Evolutionary conservation across 2,797 vertebrate species (phyloP).

Genomic region (Carapus acus): DNA sequence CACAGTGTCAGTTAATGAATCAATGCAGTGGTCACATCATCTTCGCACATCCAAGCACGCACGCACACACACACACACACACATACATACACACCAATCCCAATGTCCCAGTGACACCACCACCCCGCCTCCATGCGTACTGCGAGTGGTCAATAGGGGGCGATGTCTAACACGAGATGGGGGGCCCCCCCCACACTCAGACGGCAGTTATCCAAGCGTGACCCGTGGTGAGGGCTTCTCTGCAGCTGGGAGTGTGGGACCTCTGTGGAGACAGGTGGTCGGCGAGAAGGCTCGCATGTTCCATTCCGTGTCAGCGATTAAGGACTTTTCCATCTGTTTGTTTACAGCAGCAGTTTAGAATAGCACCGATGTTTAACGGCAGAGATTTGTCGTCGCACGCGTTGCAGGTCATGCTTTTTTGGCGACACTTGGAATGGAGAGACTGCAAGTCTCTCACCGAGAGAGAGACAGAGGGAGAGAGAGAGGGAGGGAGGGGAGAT

Average conservation of each 20-base stretch:
- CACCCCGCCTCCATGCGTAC: conserved; percentile 15
- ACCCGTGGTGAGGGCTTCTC: conserved; percentile 46
- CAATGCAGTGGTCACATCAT: background rate
- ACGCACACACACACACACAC: background rate
- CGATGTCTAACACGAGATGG: conserved; percentile 59
- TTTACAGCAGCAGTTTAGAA: conserved; percentile 51
- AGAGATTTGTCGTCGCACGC: conserved; percentile 11
- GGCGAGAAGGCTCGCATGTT: conserved; percentile 22
- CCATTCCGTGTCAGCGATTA: conserved; percentile 31
- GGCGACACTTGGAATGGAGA: too few species aligned
- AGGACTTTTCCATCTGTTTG: conserved; percentile 41
- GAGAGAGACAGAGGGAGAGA: too few species aligned
- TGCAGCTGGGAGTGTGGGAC: conserved; percentile 41
- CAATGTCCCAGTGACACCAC: too few species aligned
- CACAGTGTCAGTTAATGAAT: background rate
- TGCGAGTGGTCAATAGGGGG: conserved; percentile 58
- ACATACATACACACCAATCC: background rate
- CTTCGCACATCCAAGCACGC: too few species aligned
- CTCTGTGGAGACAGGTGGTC: conserved; percentile 50
- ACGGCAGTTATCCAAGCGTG: conserved; percentile 8
- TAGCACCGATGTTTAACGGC: conserved; percentile 27
- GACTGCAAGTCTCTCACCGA: too few species aligned
- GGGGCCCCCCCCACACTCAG: conserved; percentile 6
- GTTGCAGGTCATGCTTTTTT: too few species aligned
- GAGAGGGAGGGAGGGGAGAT: too few species aligned